phyloP scores from a whole-genome alignment of 2,113 vertebrate species.

The Hemibagrus wyckioides region DNA sequence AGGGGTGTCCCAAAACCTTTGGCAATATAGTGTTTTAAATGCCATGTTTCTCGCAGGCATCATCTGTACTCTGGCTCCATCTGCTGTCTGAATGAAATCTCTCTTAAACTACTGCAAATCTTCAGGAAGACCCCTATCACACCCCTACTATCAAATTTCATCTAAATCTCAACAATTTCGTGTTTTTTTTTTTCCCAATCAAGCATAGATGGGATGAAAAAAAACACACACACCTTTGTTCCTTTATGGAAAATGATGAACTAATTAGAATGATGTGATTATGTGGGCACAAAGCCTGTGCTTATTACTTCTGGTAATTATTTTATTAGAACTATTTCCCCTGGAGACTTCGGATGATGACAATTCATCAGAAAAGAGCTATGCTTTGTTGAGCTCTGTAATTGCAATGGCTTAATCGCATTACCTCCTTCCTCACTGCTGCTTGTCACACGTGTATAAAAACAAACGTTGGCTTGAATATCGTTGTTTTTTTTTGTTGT shows the following conservation, averaged over 20 bases:
- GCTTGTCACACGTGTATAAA: background rate
- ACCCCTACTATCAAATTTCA: background rate
- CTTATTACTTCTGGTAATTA: slow-evolving; percentile 25
- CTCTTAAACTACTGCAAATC: background rate
- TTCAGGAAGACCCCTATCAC: background rate
- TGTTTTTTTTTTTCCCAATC: background rate
- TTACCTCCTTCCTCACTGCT: slow-evolving; percentile 9
- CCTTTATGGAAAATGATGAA: background rate
- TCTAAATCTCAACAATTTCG: background rate
- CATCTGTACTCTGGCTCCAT: slow-evolving; percentile 16
- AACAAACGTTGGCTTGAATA: slow-evolving; percentile 7
- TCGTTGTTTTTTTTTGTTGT: background rate
- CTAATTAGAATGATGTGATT: slow-evolving; percentile 13
- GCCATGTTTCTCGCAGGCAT: background rate
- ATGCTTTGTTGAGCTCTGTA: slow-evolving; percentile 43
- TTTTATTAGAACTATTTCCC: slow-evolving; percentile 23
- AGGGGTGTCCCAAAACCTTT: no score
- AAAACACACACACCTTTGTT: background rate
- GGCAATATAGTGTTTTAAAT: no score
- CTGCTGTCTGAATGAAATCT: background rate
- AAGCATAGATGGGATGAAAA: background rate
- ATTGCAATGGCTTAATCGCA: slow-evolving; percentile 31
- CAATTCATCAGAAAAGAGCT: slow-evolving; percentile 37
- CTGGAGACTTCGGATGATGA: slow-evolving; percentile 10
- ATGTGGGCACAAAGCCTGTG: background rate